These are phyloP conservation scores for Carassius carassius DNA, from an alignment of 2,113 vertebrate species.

Conservation along the genomic window DNA sequence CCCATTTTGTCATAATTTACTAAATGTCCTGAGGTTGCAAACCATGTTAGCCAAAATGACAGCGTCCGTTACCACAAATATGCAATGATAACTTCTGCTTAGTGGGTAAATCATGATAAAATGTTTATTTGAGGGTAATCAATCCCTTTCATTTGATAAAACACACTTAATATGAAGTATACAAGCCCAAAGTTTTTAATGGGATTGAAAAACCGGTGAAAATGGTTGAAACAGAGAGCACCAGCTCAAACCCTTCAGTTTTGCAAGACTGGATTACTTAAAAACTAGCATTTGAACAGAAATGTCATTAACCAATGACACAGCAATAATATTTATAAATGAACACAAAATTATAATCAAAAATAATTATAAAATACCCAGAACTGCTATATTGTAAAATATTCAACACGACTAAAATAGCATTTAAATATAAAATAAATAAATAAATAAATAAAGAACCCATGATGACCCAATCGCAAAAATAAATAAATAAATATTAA, in stretches of 20 bases:
- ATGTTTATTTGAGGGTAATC: not conserved
- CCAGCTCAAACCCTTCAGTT: not conserved
- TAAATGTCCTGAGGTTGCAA: not conserved
- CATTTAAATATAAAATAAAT: too few relatives aligned
- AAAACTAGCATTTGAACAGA: not conserved
- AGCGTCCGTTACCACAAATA: not conserved
- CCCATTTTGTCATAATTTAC: not conserved
- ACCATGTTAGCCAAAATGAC: not conserved
- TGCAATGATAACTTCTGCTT: not conserved
- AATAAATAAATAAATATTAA: too few relatives aligned
- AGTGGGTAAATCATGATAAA: not conserved
- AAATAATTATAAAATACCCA: too few relatives aligned
- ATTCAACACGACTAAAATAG: too few relatives aligned
- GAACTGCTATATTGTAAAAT: too few relatives aligned
- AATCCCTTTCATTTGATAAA: not conserved
- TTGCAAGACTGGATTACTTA: not conserved
- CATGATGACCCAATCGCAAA: too few relatives aligned
- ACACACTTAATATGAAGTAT: not conserved
- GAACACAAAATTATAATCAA: not conserved
- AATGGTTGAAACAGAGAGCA: constrained; percentile 22
- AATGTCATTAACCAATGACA: constrained; percentile 9
- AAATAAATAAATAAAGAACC: too few relatives aligned
- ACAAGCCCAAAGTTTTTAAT: constrained; percentile 26
- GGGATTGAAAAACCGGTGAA: constrained; percentile 26
- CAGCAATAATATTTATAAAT: not conserved